Evolutionary conservation across 2,888 invertebrate species (phyloP).

Genomic region (Chrysolina americana): DNA sequence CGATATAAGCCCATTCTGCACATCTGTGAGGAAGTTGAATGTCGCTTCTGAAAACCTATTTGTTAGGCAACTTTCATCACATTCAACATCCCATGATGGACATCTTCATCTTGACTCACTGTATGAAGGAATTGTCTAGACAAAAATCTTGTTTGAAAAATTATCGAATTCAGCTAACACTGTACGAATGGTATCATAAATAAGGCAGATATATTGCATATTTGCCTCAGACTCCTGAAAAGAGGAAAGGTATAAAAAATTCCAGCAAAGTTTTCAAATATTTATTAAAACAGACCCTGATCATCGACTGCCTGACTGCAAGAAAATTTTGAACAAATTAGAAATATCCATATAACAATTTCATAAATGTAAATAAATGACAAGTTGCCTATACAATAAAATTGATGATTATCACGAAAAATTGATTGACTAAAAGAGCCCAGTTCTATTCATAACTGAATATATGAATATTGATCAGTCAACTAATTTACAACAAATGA

Average conservation of each 20-base stretch:
- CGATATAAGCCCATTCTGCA: no score
- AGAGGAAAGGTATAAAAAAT: background rate
- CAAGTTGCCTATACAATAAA: background rate
- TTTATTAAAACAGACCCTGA: slow-evolving; percentile 24
- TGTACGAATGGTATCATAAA: no score
- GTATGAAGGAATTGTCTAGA: no score
- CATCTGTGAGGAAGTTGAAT: no score
- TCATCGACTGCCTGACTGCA: slow-evolving; percentile 12
- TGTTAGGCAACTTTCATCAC: no score
- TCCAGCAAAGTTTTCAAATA: background rate
- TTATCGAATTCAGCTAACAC: no score
- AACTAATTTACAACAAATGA: background rate
- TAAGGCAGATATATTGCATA: no score
- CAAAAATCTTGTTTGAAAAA: no score
- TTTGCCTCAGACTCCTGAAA: no score
- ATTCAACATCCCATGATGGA: no score
- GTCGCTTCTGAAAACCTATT: no score
- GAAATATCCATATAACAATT: slow-evolving; percentile 4
- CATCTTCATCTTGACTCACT: no score
- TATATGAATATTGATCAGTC: background rate
- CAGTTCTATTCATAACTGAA: background rate
- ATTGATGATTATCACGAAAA: background rate
- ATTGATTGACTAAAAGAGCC: background rate
- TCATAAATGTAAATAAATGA: background rate
- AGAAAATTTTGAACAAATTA: background rate